Conservation (phyloP, 2,797 vertebrate genomes). For the Acanthurus leucopareius region DNA sequence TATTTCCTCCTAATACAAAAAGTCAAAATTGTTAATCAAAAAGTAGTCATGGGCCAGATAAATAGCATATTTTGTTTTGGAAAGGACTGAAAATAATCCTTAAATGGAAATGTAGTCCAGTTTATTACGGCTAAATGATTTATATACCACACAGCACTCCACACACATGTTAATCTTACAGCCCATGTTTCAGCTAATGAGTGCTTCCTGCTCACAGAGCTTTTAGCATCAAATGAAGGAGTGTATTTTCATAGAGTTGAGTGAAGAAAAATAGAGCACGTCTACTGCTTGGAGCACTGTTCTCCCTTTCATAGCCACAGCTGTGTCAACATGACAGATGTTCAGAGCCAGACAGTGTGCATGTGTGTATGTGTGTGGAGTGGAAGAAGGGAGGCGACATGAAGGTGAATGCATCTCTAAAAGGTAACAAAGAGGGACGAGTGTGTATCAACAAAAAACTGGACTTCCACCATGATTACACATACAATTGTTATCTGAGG, state of each 20-base stretch:
- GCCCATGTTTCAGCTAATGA: slow-evolving; percentile 75
- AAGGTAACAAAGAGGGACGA: slow-evolving; percentile 46
- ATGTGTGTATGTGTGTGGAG: slow-evolving; percentile 23
- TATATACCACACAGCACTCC: slow-evolving; percentile 64
- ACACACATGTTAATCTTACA: slow-evolving; percentile 76
- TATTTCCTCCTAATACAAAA: slow-evolving; percentile 48
- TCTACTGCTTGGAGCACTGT: slow-evolving; percentile 75
- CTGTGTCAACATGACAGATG: slow-evolving; percentile 88
- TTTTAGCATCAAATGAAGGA: slow-evolving; percentile 77
- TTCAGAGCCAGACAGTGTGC: slow-evolving; percentile 69
- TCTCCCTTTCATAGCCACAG: slow-evolving; percentile 86
- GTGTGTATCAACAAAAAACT: slow-evolving; percentile 38
- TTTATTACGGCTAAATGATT: slow-evolving; percentile 73
- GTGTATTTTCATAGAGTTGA: slow-evolving; percentile 76
- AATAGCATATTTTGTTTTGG: slow-evolving; percentile 42
- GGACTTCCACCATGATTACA: slow-evolving; percentile 23
- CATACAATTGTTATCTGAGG: slow-evolving; percentile 48
- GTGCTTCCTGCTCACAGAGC: slow-evolving; percentile 73
- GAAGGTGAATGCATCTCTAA: slow-evolving; percentile 56
- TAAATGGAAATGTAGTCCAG: slow-evolving; percentile 59
- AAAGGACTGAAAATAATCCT: slow-evolving; percentile 60
- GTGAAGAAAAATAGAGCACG: slow-evolving; percentile 78
- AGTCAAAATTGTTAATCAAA: slow-evolving; percentile 45
- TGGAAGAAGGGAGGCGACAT: slow-evolving; percentile 38
- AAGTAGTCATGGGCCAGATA: slow-evolving; percentile 33